phyloP scores from a whole-genome alignment of 2,888 invertebrate genomes.

The Rutpela maculata region DNA sequence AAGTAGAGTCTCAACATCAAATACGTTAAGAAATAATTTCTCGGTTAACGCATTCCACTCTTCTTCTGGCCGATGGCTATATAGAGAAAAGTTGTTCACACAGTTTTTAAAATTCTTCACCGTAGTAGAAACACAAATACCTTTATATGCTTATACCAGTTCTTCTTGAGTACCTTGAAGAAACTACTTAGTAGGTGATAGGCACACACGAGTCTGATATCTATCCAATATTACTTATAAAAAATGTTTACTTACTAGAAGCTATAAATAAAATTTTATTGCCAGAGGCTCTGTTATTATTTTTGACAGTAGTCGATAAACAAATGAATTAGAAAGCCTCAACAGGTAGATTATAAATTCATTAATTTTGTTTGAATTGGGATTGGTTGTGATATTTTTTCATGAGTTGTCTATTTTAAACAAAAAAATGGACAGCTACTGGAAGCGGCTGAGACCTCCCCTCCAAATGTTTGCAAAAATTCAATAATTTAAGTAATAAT shows the following conservation, averaged over 20 bases:
- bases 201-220: neutral
- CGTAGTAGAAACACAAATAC: constrained; percentile 33
- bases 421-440: too few species aligned
- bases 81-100: constrained; percentile 45
- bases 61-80: constrained; percentile 35
- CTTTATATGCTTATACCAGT: constrained; percentile 23
- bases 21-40: constrained; percentile 27
- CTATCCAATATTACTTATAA: neutral
- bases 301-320: neutral
- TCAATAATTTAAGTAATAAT: too few species aligned
- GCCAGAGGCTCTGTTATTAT: neutral
- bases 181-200: neutral
- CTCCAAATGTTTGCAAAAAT: too few species aligned
- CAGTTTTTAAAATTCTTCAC: constrained; percentile 38
- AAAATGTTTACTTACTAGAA: neutral
- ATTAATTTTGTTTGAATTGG: too few species aligned
- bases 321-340: neutral
- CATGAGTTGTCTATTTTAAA: too few species aligned
- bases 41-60: constrained; percentile 33
- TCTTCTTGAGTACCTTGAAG: constrained; percentile 3
- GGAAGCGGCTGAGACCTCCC: too few species aligned
- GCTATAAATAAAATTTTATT: neutral
- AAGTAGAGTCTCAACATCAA: constrained; percentile 1
- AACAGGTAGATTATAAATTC: neutral
- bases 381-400: too few species aligned